These are phyloP conservation scores for Pharmacophagus antenor DNA, from an alignment of 2,888 invertebrate species.

Conservation along the genomic window DNA sequence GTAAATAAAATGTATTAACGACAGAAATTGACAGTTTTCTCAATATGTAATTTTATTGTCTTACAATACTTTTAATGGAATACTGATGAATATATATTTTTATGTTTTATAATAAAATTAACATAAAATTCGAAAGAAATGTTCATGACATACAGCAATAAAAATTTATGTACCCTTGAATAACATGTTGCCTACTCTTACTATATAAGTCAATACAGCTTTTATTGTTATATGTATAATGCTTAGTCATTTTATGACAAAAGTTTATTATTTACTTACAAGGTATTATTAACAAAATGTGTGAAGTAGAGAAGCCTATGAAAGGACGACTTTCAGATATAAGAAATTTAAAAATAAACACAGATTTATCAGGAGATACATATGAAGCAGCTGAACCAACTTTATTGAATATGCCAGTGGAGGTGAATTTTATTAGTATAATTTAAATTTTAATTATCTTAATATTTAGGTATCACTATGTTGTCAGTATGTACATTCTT, in stretches of 20 bases:
- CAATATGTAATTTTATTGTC: too few relatives aligned
- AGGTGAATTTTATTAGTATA: constrained; percentile 45
- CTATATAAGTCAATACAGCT: constrained; percentile 36
- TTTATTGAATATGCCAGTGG: constrained; percentile 65
- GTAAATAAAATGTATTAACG: constrained; percentile 7
- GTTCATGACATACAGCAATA: background rate
- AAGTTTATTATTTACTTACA: constrained; percentile 11
- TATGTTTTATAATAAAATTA: background rate
- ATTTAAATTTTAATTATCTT: background rate
- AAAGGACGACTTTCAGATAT: constrained; percentile 51
- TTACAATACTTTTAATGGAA: too few relatives aligned
- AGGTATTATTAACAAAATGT: constrained; percentile 45
- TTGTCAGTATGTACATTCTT: too few relatives aligned
- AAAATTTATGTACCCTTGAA: constrained; percentile 33
- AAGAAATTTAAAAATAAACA: constrained; percentile 38
- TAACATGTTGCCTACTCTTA: constrained; percentile 32
- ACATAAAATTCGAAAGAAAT: background rate
- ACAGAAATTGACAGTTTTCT: background rate
- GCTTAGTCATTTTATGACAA: constrained; percentile 18
- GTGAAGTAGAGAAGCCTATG: constrained; percentile 53
- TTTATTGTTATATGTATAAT: constrained; percentile 7
- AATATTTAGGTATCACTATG: too few relatives aligned
- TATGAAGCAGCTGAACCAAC: constrained; percentile 46
- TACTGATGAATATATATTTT: background rate
- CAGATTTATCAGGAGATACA: constrained; percentile 37